Evolutionary conservation across 2,888 invertebrate species (phyloP).

Genomic region (Diabrotica balteata): DNA sequence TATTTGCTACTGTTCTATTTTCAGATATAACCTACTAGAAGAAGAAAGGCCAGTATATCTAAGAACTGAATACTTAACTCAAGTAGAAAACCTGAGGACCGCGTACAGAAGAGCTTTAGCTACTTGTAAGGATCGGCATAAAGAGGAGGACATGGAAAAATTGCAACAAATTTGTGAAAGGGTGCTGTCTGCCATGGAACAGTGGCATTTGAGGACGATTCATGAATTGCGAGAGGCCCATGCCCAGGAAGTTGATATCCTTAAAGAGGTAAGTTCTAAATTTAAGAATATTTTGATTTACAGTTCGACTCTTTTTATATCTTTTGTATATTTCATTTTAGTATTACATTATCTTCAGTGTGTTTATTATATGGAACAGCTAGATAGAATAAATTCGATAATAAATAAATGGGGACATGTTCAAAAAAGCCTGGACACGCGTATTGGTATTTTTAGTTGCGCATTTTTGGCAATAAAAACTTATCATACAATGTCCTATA

Average conservation of each 20-base stretch:
- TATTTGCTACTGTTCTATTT: slow-evolving; percentile 1
- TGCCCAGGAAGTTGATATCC: slow-evolving; percentile 80
- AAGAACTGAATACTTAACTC: slow-evolving; percentile 79
- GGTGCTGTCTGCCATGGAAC: slow-evolving; percentile 89
- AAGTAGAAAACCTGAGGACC: slow-evolving; percentile 79
- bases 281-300: no score
- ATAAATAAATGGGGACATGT: no score
- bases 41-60: slow-evolving; percentile 53
- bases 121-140: slow-evolving; percentile 68
- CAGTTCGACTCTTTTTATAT: no score
- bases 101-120: slow-evolving; percentile 74
- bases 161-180: slow-evolving; percentile 84
- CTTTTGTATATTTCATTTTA: no score
- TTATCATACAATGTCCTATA: no score
- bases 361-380: no score
- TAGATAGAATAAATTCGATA: no score
- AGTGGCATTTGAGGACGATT: slow-evolving; percentile 84
- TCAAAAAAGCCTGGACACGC: no score
- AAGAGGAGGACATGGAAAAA: slow-evolving; percentile 86
- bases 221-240: slow-evolving; percentile 91
- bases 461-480: no score
- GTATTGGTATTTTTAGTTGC: no score
- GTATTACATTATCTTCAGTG: no score
- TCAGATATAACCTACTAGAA: slow-evolving; percentile 44
- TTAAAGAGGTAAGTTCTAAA: slow-evolving; percentile 55